These are phyloP conservation scores for Solen grandis DNA, from an alignment of 1,140 invertebrate genomes.

Conservation along the genomic window DNA sequence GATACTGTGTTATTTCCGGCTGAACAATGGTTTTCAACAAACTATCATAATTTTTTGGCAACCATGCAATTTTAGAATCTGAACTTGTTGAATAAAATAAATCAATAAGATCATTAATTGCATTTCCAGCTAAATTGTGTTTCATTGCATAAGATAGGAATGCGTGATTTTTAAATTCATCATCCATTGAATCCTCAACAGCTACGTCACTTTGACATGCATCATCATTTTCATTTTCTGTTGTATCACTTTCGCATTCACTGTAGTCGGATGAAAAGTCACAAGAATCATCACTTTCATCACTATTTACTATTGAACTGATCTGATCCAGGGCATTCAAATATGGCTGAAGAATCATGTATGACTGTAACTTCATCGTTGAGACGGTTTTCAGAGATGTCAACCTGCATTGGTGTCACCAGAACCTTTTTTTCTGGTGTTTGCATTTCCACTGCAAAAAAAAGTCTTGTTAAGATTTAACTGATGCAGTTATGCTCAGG, in stretches of 20 bases:
- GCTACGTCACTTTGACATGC: conserved; percentile 1
- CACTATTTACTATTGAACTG: neutral
- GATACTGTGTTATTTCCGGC: neutral
- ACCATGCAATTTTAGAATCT: neutral
- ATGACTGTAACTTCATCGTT: neutral
- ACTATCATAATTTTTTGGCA: neutral
- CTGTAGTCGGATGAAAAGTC: neutral
- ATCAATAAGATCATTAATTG: neutral
- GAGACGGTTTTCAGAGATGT: neutral
- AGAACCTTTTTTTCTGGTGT: neutral
- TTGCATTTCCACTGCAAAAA: neutral
- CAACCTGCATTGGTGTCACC: neutral
- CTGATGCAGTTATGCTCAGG: too few relatives aligned
- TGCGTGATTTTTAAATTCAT: neutral
- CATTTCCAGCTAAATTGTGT: neutral
- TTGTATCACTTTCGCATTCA: neutral
- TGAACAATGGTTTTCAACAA: neutral
- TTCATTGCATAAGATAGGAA: neutral
- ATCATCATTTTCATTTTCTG: neutral
- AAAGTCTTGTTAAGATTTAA: neutral
- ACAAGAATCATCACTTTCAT: neutral
- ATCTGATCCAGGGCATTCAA: neutral
- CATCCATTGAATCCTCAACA: neutral
- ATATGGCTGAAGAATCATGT: neutral
- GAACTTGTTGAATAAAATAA: neutral